These are phyloP conservation scores for Zygogramma bicolorata DNA, from an alignment of 2,888 invertebrate species.

Conservation along the genomic window DNA sequence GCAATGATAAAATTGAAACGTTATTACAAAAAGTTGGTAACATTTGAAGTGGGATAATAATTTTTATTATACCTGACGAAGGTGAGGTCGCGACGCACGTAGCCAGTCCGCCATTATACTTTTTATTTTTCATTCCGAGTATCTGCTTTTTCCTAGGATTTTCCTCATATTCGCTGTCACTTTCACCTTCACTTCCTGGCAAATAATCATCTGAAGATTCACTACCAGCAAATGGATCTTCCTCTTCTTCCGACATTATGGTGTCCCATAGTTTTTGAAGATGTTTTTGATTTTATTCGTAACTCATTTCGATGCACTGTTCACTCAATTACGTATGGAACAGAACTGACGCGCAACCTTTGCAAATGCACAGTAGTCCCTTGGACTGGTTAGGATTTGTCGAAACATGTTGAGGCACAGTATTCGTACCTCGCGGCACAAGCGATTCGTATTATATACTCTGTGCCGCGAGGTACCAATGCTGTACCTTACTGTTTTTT, in stretches of 20 bases:
- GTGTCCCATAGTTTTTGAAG: conserved; percentile 17
- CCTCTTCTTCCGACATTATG: conserved; percentile 19
- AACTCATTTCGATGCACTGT: conserved; percentile 20
- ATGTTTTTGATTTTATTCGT: conserved; percentile 12
- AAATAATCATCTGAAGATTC: conserved; percentile 20
- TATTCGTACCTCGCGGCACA: conserved; percentile 17
- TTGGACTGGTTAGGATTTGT: conserved; percentile 13
- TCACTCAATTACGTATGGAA: conserved; percentile 15
- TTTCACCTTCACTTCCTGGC: conserved; percentile 14
- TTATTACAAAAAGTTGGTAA: conserved; percentile 5
- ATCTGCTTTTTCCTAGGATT: conserved; percentile 9
- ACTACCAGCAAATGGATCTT: conserved; percentile 13
- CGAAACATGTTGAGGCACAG: conserved; percentile 13
- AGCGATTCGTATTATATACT: not conserved
- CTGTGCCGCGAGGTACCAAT: conserved; percentile 13
- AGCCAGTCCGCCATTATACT: conserved; percentile 10
- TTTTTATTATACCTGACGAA: conserved; percentile 14
- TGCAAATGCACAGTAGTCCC: conserved; percentile 9
- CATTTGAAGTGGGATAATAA: conserved; percentile 6
- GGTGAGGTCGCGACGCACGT: conserved; percentile 6
- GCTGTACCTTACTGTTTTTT: conserved; percentile 3
- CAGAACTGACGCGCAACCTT: conserved; percentile 5
- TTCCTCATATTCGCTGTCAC: conserved; percentile 16
- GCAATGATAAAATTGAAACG: conserved; percentile 9
- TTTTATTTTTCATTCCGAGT: not conserved